Conservation (phyloP, 2,797 vertebrate genomes). For the Poeciliopsis infans region DNA sequence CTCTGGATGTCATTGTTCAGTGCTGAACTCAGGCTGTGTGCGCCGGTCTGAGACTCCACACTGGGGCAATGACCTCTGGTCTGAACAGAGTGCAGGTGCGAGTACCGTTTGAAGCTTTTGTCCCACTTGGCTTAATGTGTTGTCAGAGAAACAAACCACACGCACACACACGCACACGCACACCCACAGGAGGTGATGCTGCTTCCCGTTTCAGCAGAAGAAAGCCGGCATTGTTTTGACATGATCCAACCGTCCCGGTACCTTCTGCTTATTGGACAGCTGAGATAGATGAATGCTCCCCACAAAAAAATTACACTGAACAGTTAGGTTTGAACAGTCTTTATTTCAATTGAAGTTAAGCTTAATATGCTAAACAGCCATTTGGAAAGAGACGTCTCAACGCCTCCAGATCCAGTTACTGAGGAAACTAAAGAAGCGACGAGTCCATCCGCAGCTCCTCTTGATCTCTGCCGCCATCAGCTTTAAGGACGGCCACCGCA, state of each 20-base stretch:
- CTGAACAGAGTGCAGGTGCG: background rate
- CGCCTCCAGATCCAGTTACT: background rate
- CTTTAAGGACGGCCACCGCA: background rate
- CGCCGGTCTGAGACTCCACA: background rate
- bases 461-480: constrained; percentile 11
- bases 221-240: background rate
- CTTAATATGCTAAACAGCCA: no score
- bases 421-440: background rate
- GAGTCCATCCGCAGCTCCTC: background rate
- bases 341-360: no score
- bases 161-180: no score
- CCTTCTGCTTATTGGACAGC: background rate
- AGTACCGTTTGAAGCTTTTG: constrained; percentile 38
- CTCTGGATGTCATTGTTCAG: background rate
- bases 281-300: background rate
- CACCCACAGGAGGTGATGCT: background rate
- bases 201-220: constrained; percentile 11
- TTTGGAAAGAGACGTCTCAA: background rate
- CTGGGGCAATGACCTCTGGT: background rate
- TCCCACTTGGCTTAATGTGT: constrained; percentile 1
- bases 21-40: background rate
- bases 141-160: background rate
- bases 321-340: background rate
- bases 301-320: background rate
- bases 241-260: background rate